phyloP scores from a whole-genome alignment of 2,888 invertebrate genomes.

The Nyleta sp. region DNA sequence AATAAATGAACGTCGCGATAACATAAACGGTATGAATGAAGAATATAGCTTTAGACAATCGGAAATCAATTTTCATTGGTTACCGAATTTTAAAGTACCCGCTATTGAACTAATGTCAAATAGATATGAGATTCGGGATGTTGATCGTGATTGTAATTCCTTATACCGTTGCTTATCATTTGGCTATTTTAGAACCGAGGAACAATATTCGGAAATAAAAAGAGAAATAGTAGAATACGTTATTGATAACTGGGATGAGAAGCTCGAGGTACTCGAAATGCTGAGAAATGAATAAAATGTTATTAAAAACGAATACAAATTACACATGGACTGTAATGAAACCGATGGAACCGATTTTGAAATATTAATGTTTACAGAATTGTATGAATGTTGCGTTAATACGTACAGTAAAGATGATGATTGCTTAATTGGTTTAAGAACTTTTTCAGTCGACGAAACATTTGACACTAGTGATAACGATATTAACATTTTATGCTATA shows the following conservation, averaged over 20 bases:
- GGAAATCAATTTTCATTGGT: too few relatives aligned
- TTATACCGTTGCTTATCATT: background rate
- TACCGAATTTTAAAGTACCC: background rate
- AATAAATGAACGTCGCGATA: too few relatives aligned
- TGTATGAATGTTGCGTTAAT: background rate
- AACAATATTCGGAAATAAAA: background rate
- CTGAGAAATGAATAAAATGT: background rate
- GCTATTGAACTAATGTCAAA: background rate
- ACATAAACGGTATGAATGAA: too few relatives aligned
- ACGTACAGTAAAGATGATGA: too few relatives aligned
- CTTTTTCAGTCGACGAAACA: too few relatives aligned
- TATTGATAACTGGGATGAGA: conserved; percentile 11
- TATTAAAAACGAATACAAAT: background rate
- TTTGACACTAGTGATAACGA: too few relatives aligned
- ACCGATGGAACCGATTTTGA: background rate
- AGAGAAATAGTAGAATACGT: background rate
- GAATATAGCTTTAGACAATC: too few relatives aligned
- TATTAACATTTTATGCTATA: too few relatives aligned
- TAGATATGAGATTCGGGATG: background rate
- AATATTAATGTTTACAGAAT: conserved; percentile 2
- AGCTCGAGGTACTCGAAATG: too few relatives aligned
- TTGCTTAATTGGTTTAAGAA: too few relatives aligned
- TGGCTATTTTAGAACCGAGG: background rate
- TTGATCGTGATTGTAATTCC: background rate
- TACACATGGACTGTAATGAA: background rate